Percentiles rank a stretch among this genome's conserved stretches.
Conservation (phyloP, 1,140 invertebrate species). For the Plodia interpunctella region DNA sequence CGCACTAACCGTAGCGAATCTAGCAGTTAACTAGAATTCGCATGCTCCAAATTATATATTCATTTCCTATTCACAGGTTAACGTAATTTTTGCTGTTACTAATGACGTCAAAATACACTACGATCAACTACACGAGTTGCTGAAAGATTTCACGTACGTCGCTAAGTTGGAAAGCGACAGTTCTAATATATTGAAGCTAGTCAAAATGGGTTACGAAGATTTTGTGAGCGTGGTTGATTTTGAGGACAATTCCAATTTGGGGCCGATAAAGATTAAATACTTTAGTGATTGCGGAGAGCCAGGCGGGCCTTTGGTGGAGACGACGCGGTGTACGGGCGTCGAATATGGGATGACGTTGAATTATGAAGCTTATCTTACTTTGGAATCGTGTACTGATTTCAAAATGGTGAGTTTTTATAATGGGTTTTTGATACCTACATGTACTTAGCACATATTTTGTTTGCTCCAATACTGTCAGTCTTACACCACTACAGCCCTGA, state of each 20-base stretch:
- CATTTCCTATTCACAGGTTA: conserved; percentile 62
- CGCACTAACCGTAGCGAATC: not conserved
- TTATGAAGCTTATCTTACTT: conserved; percentile 78
- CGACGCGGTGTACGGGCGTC: conserved; percentile 76
- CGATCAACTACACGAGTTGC: conserved; percentile 69
- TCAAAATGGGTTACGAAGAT: conserved; percentile 79
- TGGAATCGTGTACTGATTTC: conserved; percentile 71
- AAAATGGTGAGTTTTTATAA: conserved; percentile 42
- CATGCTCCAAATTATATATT: not conserved
- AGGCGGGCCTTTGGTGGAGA: conserved; percentile 59
- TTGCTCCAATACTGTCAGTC: no score
- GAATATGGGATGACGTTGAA: conserved; percentile 76
- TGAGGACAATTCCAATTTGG: conserved; percentile 69
- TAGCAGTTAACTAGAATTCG: not conserved
- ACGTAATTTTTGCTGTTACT: conserved; percentile 81
- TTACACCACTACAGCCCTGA: no score
- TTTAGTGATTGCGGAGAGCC: conserved; percentile 77
- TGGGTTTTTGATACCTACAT: not conserved
- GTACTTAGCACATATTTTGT: no score
- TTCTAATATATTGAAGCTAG: conserved; percentile 79
- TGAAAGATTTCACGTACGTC: conserved; percentile 78
- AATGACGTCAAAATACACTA: conserved; percentile 76
- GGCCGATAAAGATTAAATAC: conserved; percentile 75
- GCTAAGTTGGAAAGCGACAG: conserved; percentile 78
- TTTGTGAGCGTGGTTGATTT: conserved; percentile 78